phyloP scores from a whole-genome alignment of 2,113 vertebrate genomes.

The Furnarius figulus region DNA sequence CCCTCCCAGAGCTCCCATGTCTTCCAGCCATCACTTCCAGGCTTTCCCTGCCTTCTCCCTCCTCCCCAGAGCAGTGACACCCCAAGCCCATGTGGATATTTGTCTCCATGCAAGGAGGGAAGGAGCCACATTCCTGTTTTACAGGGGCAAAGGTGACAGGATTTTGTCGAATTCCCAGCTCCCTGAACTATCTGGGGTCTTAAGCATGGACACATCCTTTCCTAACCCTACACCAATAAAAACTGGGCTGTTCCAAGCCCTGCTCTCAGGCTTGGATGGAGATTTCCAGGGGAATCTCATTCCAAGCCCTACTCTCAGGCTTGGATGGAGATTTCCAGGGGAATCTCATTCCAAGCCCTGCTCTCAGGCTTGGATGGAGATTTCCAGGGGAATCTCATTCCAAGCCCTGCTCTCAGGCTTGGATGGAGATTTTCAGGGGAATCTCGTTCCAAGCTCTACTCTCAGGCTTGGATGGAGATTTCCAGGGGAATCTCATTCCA shows the following conservation, averaged over 20 bases:
- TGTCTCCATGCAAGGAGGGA: not conserved
- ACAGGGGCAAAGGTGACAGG: not conserved
- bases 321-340: not conserved
- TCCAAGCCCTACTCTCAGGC: not conserved
- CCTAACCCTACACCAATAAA: not conserved
- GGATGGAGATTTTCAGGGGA: not conserved
- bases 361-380: not conserved
- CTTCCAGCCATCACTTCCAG: not conserved
- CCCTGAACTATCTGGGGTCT: not conserved
- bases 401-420: not conserved
- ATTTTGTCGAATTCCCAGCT: not conserved
- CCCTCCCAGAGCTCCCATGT: not conserved
- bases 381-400: not conserved
- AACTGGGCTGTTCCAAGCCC: not conserved
- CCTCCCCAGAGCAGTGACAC: fast-evolving
- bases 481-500: not conserved
- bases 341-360: not conserved
- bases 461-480: not conserved
- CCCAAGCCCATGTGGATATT: not conserved
- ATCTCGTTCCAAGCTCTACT: not conserved
- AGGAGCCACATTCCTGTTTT: not conserved
- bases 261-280: not conserved
- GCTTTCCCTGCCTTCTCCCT: not conserved
- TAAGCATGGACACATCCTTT: not conserved
- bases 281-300: not conserved